Percentiles rank a stretch among this genome's conserved stretches.
Evolutionary conservation across 2,113 vertebrate species (phyloP).

Genomic region (Eurystomus gularis): DNA sequence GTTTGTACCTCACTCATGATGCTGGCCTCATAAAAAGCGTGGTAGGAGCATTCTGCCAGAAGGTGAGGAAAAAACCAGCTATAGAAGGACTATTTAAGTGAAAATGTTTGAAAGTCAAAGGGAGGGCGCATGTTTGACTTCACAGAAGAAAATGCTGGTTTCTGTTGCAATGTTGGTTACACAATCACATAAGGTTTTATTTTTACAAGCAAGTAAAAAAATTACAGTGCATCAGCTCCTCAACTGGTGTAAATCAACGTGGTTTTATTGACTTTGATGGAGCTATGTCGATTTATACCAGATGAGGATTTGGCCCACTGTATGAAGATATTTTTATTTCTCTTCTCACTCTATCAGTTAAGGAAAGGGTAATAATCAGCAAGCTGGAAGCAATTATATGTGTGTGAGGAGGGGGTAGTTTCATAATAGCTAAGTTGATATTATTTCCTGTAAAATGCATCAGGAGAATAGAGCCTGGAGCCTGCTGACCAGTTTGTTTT

Average conservation of each 20-base stretch:
- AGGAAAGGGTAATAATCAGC: conserved; percentile 61
- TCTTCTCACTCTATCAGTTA: conserved; percentile 66
- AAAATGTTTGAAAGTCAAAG: conserved; percentile 26
- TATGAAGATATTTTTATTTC: conserved; percentile 56
- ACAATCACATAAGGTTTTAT: conserved; percentile 64
- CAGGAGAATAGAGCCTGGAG: conserved; percentile 55
- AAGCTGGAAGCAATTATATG: conserved; percentile 64
- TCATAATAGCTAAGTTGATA: conserved; percentile 67
- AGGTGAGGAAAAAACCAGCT: neutral
- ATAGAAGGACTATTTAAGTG: neutral
- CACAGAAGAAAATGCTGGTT: conserved; percentile 49
- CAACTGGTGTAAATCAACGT: conserved; percentile 59
- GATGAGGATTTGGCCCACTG: conserved; percentile 65
- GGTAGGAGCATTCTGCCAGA: neutral
- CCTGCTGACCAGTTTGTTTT: conserved; percentile 58
- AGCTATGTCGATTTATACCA: conserved; percentile 62
- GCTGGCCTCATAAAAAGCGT: neutral
- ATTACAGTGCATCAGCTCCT: conserved; percentile 50
- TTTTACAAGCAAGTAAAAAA: conserved; percentile 65
- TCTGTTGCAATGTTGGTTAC: conserved; percentile 60
- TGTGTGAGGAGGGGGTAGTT: conserved; percentile 67
- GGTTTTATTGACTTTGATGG: conserved; percentile 66
- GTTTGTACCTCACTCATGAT: neutral
- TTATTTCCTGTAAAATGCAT: conserved; percentile 70
- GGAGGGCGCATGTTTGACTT: conserved; percentile 17